These are phyloP conservation scores for Adrianichthys oophorus DNA, from an alignment of 2,797 vertebrate species.

Conservation along the genomic window DNA sequence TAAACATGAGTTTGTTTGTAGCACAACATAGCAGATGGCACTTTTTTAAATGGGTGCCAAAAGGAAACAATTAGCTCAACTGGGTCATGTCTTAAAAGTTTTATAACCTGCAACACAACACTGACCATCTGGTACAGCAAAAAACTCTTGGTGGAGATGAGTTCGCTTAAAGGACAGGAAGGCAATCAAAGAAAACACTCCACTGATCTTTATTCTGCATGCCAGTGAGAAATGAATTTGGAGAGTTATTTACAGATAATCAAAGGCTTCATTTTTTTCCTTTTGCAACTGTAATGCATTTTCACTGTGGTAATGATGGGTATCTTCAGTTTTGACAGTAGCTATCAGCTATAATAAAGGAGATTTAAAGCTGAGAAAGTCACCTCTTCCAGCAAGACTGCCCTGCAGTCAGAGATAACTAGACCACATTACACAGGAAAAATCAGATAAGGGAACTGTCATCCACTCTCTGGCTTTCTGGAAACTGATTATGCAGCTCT, in stretches of 20 bases:
- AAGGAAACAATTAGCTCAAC: slow-evolving; percentile 39
- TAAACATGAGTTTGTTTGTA: slow-evolving; percentile 14
- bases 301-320: slow-evolving; percentile 45
- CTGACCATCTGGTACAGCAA: slow-evolving; percentile 46
- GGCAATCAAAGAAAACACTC: slow-evolving; percentile 19
- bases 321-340: slow-evolving; percentile 33
- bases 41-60: slow-evolving; percentile 20
- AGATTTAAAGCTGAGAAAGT: slow-evolving; percentile 27
- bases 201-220: slow-evolving; percentile 49
- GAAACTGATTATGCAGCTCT: slow-evolving; percentile 1
- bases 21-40: slow-evolving; percentile 36
- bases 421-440: slow-evolving; percentile 11
- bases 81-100: slow-evolving; percentile 40
- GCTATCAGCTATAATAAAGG: slow-evolving; percentile 46
- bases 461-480: slow-evolving; percentile 2
- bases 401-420: slow-evolving; percentile 8
- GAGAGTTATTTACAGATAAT: slow-evolving; percentile 42
- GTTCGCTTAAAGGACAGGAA: slow-evolving; percentile 12
- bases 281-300: slow-evolving; percentile 40
- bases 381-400: slow-evolving; percentile 16
- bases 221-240: slow-evolving; percentile 55
- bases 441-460: slow-evolving; percentile 10
- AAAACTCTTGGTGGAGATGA: slow-evolving; percentile 21
- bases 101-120: slow-evolving; percentile 47
- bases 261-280: slow-evolving; percentile 39